Evolutionary conservation across 23 tunicate species (phyloP).

Genomic region (Ascidia mentula): DNA sequence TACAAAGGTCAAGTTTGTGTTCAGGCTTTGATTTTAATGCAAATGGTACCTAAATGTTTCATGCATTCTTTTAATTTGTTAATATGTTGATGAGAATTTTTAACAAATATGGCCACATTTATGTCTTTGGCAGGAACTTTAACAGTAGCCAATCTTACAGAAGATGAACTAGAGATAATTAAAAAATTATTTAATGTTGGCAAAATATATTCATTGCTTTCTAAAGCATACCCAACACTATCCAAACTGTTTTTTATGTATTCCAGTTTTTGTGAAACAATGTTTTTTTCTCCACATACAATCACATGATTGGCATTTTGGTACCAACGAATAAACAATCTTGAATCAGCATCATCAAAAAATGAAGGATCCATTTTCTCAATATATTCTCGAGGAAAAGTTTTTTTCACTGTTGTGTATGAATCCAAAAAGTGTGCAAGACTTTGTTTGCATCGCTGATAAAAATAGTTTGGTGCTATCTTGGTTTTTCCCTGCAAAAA

Average conservation of each 20-base stretch:
- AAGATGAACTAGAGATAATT: neutral
- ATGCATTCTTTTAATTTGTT: neutral
- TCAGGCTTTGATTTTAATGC: neutral
- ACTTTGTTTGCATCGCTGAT: neutral
- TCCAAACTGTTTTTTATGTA: neutral
- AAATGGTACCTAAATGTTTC: neutral
- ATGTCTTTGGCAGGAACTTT: neutral
- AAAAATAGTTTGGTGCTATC: neutral
- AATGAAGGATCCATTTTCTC: neutral
- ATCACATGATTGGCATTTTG: neutral
- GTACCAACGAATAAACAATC: neutral
- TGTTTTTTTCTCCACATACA: neutral
- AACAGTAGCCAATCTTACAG: neutral
- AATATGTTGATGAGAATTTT: neutral
- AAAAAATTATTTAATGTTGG: too few species aligned
- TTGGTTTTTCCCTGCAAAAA: neutral
- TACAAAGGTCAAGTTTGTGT: neutral
- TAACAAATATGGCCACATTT: neutral
- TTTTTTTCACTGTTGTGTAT: neutral
- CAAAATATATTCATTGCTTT: neutral
- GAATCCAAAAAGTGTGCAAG: neutral
- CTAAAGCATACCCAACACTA: neutral
- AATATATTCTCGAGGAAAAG: neutral
- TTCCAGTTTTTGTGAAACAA: neutral
- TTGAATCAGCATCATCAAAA: neutral